Base-by-base conservation (phyloP, 2,888 invertebrate species). In the Cryptus armator region DNA sequence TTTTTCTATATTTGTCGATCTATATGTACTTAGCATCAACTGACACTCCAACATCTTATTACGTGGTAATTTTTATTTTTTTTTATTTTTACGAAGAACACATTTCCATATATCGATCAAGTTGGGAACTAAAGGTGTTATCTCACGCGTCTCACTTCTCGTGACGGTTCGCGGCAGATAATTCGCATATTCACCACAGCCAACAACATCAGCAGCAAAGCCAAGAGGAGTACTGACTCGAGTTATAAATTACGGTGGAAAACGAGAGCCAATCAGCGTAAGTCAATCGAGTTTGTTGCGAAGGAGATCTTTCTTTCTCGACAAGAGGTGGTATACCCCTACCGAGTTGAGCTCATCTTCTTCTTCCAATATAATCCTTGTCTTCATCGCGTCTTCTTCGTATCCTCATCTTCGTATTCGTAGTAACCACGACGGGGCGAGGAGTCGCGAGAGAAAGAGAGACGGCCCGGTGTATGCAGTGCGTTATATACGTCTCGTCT, bases 191-290 rank as follows among this genome's bases (percentile, higher is more conserved):
- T 64, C 32, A 46, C 19, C 16, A 44, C 37, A 46, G 44, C 74
- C 56, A 74, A 16, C 5, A 46, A n/a, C 46, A 56, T 10, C 46
- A 44, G 24, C 24, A 59, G 59, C 44, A 62, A n/a, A 16, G 19
- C 32, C 16, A 62, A 16, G 16, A 37, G 48, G 74, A 48, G 56
- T 24, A 5, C 32, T 24, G 53, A 70, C 37, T 76, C 67, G 66
- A 70, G 71, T 62, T 81, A 86, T 83, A 84, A 87, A 87, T 87
- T 84, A 84, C 86, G 37, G 80, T 82, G 80, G 86, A 81, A 87
- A 88, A 88, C 79, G 86, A 87, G 86, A 84, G 81, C 74, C 83
- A 84, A 86, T 86, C 85, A 86, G 83, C 75, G 85, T 86, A 87
- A 87, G 81, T 86, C 86, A 82, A 84, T 81, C 86, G 64, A 44